phyloP scores from a whole-genome alignment of 2,888 invertebrate genomes.

The Globia sparganii region DNA sequence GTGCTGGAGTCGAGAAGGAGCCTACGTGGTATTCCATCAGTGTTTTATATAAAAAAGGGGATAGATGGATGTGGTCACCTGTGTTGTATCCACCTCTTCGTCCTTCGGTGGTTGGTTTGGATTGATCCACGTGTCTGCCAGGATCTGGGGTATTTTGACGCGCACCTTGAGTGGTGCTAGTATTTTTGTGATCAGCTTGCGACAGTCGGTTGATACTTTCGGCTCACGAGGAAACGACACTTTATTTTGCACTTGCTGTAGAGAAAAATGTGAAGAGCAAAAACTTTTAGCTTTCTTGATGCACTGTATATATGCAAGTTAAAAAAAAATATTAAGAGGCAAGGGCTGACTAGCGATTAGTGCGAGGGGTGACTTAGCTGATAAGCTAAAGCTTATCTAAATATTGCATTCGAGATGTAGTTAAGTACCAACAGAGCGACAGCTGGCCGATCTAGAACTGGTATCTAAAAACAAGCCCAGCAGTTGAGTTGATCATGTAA shows the following conservation, averaged over 20 bases:
- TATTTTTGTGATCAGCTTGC: conserved; percentile 92
- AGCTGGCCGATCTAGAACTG: not conserved
- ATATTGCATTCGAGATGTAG: not conserved
- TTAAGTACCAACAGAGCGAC: not conserved
- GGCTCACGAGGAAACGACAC: conserved; percentile 93
- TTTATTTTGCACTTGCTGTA: conserved; percentile 93
- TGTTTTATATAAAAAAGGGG: not conserved
- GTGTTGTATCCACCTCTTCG: conserved; percentile 74
- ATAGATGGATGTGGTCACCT: conserved; percentile 46
- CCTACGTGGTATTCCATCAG: not conserved
- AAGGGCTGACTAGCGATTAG: not conserved
- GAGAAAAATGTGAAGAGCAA: conserved; percentile 8
- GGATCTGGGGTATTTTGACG: conserved; percentile 92
- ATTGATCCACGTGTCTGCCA: conserved; percentile 92
- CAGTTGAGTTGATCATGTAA: too few species aligned
- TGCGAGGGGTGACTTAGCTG: not conserved
- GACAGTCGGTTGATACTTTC: conserved; percentile 91
- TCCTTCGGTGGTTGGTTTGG: conserved; percentile 82
- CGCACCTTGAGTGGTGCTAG: conserved; percentile 93
- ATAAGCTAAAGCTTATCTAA: not conserved
- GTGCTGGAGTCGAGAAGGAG: not conserved
- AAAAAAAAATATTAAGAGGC: not conserved
- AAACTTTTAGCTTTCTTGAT: not conserved
- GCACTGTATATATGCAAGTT: not conserved
- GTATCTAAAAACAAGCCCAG: not conserved